Percentiles rank a stretch among this genome's conserved stretches.
phyloP scores from a whole-genome alignment of 1,140 invertebrate species.

The Vanessa tameamea region DNA sequence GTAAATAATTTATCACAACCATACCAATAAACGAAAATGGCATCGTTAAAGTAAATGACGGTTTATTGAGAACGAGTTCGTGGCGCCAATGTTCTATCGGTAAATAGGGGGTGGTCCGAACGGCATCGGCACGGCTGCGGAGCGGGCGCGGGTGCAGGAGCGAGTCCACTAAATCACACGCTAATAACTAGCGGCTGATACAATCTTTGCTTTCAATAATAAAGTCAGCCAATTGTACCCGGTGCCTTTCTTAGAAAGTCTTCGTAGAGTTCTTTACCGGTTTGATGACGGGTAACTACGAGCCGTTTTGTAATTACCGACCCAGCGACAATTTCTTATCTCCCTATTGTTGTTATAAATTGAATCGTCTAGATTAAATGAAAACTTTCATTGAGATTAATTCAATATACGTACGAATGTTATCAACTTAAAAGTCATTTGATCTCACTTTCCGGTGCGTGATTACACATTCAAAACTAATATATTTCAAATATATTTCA shows the following conservation, averaged over 20 bases:
- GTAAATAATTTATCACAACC: conserved; percentile 1
- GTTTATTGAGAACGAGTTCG: conserved; percentile 51
- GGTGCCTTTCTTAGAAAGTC: conserved; percentile 73
- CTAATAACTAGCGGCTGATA: conserved; percentile 76
- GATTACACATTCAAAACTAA: conserved; percentile 21
- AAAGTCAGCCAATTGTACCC: conserved; percentile 71
- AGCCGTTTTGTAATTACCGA: conserved; percentile 64
- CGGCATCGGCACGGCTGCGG: conserved; percentile 36
- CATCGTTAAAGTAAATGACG: conserved; percentile 53
- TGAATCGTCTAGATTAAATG: conserved; percentile 55
- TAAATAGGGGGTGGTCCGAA: conserved; percentile 67
- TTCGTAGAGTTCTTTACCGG: conserved; percentile 61
- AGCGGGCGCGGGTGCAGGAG: conserved; percentile 35
- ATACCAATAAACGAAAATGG: conserved; percentile 44
- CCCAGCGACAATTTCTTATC: conserved; percentile 53
- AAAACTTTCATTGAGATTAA: conserved; percentile 44
- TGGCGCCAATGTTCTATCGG: conserved; percentile 60
- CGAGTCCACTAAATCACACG: conserved; percentile 69
- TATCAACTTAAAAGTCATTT: conserved; percentile 28
- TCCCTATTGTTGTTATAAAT: conserved; percentile 55
- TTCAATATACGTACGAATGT: conserved; percentile 21
- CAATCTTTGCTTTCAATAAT: conserved; percentile 77
- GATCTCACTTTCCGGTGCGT: conserved; percentile 33
- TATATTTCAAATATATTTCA: conserved; percentile 7
- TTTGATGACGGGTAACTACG: conserved; percentile 45